Percentiles rank a stretch among this genome's conserved stretches.
These are phyloP conservation scores for Pagrus major DNA, from an alignment of 2,113 vertebrate species.

Conservation along the genomic window DNA sequence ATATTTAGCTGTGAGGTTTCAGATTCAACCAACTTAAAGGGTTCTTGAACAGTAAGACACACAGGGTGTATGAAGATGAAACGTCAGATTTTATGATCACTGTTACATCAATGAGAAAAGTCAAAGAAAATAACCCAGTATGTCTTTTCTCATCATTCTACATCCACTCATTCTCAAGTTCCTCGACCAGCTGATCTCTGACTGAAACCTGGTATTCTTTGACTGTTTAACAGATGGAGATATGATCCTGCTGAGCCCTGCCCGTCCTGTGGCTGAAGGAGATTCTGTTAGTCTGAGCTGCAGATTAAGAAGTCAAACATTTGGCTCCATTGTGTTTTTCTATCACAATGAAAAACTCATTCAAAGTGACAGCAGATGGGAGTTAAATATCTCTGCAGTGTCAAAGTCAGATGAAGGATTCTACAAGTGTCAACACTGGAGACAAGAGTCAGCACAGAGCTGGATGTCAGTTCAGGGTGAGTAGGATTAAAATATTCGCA, in stretches of 20 bases:
- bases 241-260: slow-evolving; percentile 61
- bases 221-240: background rate
- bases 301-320: fast-evolving
- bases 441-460: slow-evolving; percentile 2
- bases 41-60: too few relatives aligned
- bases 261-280: slow-evolving; percentile 58
- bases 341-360: slow-evolving; percentile 50
- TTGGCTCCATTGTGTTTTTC: slow-evolving; percentile 9
- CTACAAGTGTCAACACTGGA: slow-evolving; percentile 46
- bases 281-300: slow-evolving; percentile 58
- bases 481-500: too few relatives aligned
- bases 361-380: background rate
- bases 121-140: too few relatives aligned
- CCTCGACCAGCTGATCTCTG: too few relatives aligned
- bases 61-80: too few relatives aligned
- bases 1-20: too few relatives aligned
- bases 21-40: too few relatives aligned
- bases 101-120: too few relatives aligned
- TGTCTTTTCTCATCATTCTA: too few relatives aligned
- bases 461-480: slow-evolving; percentile 61
- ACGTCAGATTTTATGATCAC: background rate
- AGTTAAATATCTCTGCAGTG: slow-evolving; percentile 52
- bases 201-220: background rate
- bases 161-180: too few relatives aligned
- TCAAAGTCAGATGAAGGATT: slow-evolving; percentile 59